phyloP scores from a whole-genome alignment of 2,888 invertebrate genomes.

The Aquatica leii region DNA sequence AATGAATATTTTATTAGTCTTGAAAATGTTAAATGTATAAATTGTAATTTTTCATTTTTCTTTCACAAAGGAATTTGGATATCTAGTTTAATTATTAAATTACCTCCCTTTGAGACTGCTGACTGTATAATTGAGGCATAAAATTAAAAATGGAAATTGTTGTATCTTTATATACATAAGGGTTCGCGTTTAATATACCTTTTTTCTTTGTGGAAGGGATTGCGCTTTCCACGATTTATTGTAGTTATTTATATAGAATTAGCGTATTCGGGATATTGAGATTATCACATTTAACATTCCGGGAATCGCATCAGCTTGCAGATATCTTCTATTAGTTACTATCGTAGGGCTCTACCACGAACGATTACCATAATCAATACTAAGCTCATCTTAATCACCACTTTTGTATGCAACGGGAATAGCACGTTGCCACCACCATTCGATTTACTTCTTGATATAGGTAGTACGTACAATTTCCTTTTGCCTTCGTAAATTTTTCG shows the following conservation, averaged over 20 bases:
- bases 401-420: constrained; percentile 21
- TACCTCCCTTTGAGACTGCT: constrained; percentile 15
- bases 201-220: not conserved
- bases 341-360: constrained; percentile 1
- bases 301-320: constrained; percentile 1
- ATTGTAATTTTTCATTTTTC: constrained; percentile 8
- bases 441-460: constrained; percentile 20
- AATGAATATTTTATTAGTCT: too few relatives aligned
- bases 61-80: constrained; percentile 1
- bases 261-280: too few relatives aligned
- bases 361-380: constrained; percentile 27
- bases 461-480: constrained; percentile 17
- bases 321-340: constrained; percentile 17
- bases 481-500: constrained; percentile 15
- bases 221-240: not conserved
- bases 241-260: not conserved
- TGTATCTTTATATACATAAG: constrained; percentile 10
- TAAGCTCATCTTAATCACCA: constrained; percentile 25
- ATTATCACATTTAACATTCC: not conserved
- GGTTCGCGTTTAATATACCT: not conserved
- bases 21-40: constrained; percentile 1
- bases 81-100: constrained; percentile 16
- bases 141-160: constrained; percentile 15
- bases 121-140: constrained; percentile 17
- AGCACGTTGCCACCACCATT: constrained; percentile 17